Percentiles rank a stretch among this genome's conserved stretches.
These are phyloP conservation scores for Halictus quadricinctus DNA, from an alignment of 2,888 invertebrate genomes.

Conservation along the genomic window DNA sequence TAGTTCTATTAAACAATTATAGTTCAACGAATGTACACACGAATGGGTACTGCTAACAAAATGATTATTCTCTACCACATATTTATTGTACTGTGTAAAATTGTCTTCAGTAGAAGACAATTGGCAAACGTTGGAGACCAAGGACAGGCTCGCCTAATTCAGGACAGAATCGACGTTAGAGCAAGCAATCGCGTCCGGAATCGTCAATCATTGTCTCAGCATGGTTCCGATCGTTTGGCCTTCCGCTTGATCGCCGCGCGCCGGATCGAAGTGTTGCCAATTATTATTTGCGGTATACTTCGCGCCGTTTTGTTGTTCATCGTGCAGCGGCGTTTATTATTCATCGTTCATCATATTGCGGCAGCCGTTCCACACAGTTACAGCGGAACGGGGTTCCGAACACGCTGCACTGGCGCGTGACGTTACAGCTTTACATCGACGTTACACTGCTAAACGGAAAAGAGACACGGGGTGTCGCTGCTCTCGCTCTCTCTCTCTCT, in stretches of 20 bases:
- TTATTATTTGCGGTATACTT: conserved; percentile 76
- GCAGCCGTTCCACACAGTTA: conserved; percentile 67
- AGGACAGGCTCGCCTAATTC: neutral
- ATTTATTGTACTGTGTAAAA: too few relatives aligned
- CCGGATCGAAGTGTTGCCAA: conserved; percentile 66
- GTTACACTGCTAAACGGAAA: conserved; percentile 58
- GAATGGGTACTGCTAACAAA: too few relatives aligned
- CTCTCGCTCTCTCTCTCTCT: neutral
- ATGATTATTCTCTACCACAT: too few relatives aligned
- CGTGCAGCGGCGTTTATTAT: conserved; percentile 76
- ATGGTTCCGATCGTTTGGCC: conserved; percentile 32
- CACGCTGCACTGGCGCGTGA: conserved; percentile 50
- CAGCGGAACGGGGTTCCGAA: conserved; percentile 44
- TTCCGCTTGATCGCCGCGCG: conserved; percentile 20
- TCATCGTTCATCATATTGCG: conserved; percentile 76
- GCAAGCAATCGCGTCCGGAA: conserved; percentile 42
- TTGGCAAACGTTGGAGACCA: neutral
- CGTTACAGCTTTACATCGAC: conserved; percentile 65
- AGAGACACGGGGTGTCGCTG: conserved; percentile 13
- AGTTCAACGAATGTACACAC: neutral
- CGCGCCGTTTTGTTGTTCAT: conserved; percentile 76
- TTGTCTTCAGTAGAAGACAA: too few relatives aligned
- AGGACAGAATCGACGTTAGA: neutral
- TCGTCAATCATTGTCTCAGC: conserved; percentile 65
- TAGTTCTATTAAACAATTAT: neutral